phyloP scores from a whole-genome alignment of 2,113 vertebrate genomes.

The Micronisus gabar region DNA sequence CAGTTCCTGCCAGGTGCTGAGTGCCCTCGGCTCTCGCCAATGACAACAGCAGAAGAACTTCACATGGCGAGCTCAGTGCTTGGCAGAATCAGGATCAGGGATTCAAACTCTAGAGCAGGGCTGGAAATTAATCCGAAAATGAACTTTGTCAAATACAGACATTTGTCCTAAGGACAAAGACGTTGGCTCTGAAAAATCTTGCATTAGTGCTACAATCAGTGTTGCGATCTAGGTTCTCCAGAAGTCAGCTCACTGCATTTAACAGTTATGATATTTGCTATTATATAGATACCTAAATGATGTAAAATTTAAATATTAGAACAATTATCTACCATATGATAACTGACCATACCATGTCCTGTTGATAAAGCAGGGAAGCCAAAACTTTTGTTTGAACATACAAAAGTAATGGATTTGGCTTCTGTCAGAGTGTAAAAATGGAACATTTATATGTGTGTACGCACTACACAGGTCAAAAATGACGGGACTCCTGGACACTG shows the following conservation, averaged over 20 bases:
- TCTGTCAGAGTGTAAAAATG: background rate
- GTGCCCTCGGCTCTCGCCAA: background rate
- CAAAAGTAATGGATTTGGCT: background rate
- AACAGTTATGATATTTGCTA: background rate
- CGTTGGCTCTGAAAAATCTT: background rate
- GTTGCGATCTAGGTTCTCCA: background rate
- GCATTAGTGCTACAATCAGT: background rate
- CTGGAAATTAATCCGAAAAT: background rate
- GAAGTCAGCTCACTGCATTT: background rate
- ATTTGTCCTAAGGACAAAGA: background rate
- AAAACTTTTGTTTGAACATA: background rate
- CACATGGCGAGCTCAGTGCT: background rate
- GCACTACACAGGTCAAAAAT: background rate
- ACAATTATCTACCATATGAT: background rate
- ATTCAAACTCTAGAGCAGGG: background rate
- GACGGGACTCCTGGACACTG: fast-evolving
- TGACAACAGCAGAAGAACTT: conserved; percentile 29
- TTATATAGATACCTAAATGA: background rate
- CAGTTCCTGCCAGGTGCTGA: conserved; percentile 42
- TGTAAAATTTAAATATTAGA: background rate
- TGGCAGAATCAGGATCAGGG: conserved; percentile 1
- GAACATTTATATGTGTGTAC: background rate
- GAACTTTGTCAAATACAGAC: background rate
- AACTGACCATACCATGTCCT: background rate
- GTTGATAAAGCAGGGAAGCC: background rate